Conservation (phyloP, 1,140 invertebrate genomes). For the Cydia splendana region DNA sequence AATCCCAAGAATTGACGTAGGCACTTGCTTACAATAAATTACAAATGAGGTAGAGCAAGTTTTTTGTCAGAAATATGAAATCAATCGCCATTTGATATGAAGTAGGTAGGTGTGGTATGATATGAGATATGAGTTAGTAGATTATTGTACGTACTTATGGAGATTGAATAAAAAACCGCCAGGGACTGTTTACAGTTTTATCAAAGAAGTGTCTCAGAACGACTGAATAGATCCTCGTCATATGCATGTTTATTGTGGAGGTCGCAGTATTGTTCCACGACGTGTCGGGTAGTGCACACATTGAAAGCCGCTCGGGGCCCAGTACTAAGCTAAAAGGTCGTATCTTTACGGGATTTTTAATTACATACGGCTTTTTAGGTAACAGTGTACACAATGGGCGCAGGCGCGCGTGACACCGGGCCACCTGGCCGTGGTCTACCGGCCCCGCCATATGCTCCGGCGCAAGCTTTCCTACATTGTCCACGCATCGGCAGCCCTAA, state of each 20-base stretch:
- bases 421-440: conserved; percentile 73
- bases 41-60: no score
- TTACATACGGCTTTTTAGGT: not conserved
- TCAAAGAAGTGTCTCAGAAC: conserved; percentile 36
- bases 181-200: conserved; percentile 30
- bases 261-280: conserved; percentile 53
- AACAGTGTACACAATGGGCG: conserved; percentile 63
- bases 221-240: conserved; percentile 40
- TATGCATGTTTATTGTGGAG: conserved; percentile 39
- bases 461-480: conserved; percentile 39
- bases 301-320: conserved; percentile 40
- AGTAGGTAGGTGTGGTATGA: no score
- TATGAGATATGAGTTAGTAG: no score
- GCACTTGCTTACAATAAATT: no score
- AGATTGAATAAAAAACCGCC: not conserved
- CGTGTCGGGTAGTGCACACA: conserved; percentile 43
- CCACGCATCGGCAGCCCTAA: conserved; percentile 43
- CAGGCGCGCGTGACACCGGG: conserved; percentile 71
- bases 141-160: not conserved
- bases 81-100: not conserved
- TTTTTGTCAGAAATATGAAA: not conserved
- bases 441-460: conserved; percentile 71
- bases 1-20: no score
- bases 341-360: not conserved
- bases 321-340: not conserved